Evolutionary conservation across 2,113 vertebrate genomes (phyloP).

Genomic region (Hymenochirus boettgeri): DNA sequence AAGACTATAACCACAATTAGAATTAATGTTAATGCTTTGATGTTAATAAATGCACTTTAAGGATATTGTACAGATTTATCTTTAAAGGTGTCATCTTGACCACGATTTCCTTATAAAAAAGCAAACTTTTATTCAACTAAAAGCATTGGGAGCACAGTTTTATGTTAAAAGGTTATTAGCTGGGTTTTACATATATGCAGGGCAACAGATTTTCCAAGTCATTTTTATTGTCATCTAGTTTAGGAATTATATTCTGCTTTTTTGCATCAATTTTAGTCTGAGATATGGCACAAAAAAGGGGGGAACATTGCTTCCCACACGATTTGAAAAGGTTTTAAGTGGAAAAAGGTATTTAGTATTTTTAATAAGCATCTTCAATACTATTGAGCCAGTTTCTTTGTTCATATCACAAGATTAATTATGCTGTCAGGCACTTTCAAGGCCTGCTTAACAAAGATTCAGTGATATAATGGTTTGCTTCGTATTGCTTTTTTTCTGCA

Average conservation of each 20-base stretch:
- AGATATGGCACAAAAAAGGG: constrained; percentile 66
- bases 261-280: constrained; percentile 72
- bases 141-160: constrained; percentile 13
- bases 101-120: constrained; percentile 45
- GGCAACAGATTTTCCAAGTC: constrained; percentile 50
- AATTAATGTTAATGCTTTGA: constrained; percentile 22
- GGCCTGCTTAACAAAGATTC: constrained; percentile 99
- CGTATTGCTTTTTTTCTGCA: constrained; percentile 80
- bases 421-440: constrained; percentile 99
- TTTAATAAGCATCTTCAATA: constrained; percentile 99
- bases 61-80: constrained; percentile 43
- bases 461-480: constrained; percentile 98
- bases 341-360: constrained; percentile 96
- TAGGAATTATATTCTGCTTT: constrained; percentile 71
- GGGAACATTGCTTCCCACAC: constrained; percentile 75
- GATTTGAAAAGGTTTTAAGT: constrained; percentile 81
- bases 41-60: constrained; percentile 33
- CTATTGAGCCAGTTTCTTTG: constrained; percentile 99
- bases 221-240: constrained; percentile 71
- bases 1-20: constrained; percentile 31
- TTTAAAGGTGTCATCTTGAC: constrained; percentile 39
- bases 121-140: constrained; percentile 37
- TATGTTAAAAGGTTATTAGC: constrained; percentile 43
- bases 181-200: constrained; percentile 32
- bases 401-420: constrained; percentile 99